Base-by-base conservation (phyloP, 1,140 invertebrate genomes). In the Hormaphis cornu region DNA sequence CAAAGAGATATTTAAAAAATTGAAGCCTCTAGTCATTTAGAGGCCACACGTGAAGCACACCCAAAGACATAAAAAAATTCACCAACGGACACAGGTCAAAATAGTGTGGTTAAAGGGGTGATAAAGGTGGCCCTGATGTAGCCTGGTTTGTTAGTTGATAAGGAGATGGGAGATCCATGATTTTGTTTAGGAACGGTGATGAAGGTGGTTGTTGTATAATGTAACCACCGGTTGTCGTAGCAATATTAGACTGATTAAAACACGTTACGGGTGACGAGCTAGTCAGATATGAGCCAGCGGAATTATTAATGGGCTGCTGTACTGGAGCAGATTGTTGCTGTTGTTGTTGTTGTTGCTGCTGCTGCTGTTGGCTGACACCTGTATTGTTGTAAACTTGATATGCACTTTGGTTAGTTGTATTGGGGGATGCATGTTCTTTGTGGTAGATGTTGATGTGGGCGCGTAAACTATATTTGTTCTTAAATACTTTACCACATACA, bases 381-480 rank as follows among this genome's bases (percentile, higher is more conserved):
- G n/a, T 50, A 24, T 66, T 66, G 14, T 46, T 66, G 14, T 66
- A 66, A 6, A 66, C 61, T 46, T 66, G 61, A 66, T 66, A 50
- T 20, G 61, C 26, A 46, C 37, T n/a, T 33, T 48, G 26, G 18
- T 66, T 46, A 33, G 1, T 35, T 0, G 26, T 24, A 14, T 44
- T 63, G 2, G 22, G 10, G 3, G 42, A 50, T 4, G 61, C 16
- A 16, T 66, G 61, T 1, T 74, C 73, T 52, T 76, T 76, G 70
- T 79, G 78, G 59, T 78, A 78, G 16, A 77, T 78, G 71, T 79
- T 78, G 59, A 78, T 73, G 71, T 79, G 78, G 18, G 77, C 77
- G 75, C 86, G 83, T 69, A 87, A 81, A 76, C 86, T 87, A 76
- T 87, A 85, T 76, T 85, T 85, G 56, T 85, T 87, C 77, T 86